phyloP scores from a whole-genome alignment of 2,888 invertebrate species.

The Spilosoma lubricipeda region DNA sequence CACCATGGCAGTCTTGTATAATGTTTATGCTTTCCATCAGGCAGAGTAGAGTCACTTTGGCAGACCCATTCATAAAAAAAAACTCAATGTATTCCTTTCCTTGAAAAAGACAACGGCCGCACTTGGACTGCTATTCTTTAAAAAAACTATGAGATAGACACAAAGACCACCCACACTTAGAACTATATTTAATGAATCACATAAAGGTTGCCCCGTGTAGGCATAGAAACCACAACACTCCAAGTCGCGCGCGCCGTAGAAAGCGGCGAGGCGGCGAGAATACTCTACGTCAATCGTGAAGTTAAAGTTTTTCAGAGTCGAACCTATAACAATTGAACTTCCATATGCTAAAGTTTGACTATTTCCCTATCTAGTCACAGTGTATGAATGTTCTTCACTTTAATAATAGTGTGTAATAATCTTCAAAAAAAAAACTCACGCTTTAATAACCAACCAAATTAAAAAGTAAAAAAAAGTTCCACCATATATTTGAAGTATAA shows the following conservation, averaged over 20 bases:
- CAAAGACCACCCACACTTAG: too few relatives aligned
- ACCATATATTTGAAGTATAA: background rate
- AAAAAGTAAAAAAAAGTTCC: background rate
- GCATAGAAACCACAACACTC: too few relatives aligned
- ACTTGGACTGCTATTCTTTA: background rate
- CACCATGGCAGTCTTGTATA: too few relatives aligned
- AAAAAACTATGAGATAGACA: too few relatives aligned
- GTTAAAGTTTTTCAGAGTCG: background rate
- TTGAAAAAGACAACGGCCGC: background rate
- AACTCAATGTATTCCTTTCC: too few relatives aligned
- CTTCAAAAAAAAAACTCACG: background rate
- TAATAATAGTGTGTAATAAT: background rate
- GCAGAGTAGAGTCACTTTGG: too few relatives aligned
- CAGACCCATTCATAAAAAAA: too few relatives aligned
- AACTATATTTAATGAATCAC: too few relatives aligned
- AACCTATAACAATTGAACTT: background rate
- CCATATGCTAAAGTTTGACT: too few relatives aligned
- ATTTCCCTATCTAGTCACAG: background rate
- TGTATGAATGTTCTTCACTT: background rate
- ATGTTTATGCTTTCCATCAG: too few relatives aligned
- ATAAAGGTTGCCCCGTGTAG: too few relatives aligned
- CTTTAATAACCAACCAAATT: background rate
- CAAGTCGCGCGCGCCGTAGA: too few relatives aligned
- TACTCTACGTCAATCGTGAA: background rate
- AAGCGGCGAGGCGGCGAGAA: background rate